A percentile compares a stretch with the other conserved stretches of the same genome.
phyloP scores from a whole-genome alignment of 2,888 invertebrate genomes.

The Agonopterix subpropinquella region DNA sequence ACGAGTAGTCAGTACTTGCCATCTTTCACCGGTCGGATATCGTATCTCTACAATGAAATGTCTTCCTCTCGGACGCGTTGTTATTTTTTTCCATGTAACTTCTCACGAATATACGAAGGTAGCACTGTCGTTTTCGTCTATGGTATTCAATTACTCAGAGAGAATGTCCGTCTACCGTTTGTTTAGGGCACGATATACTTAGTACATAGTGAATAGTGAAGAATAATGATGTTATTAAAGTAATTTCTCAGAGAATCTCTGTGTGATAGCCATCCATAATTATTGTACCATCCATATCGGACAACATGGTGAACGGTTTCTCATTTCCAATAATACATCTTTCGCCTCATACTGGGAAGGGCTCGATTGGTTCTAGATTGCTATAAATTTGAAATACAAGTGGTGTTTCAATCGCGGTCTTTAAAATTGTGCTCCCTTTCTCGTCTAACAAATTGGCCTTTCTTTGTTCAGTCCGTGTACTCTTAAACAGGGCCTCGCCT shows the following conservation, averaged over 20 bases:
- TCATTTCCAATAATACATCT: conserved; percentile 60
- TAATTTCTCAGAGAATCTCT: conserved; percentile 27
- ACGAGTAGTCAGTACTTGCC: conserved; percentile 61
- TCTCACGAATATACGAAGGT: conserved; percentile 17
- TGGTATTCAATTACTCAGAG: conserved; percentile 10
- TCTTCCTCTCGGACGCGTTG: conserved; percentile 31
- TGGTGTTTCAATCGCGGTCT: conserved; percentile 59
- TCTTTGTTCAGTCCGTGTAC: conserved; percentile 57
- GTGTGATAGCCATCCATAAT: conserved; percentile 25
- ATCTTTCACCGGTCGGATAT: conserved; percentile 70
- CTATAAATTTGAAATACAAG: conserved; percentile 70
- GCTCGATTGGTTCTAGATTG: conserved; percentile 66
- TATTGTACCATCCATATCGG: conserved; percentile 41
- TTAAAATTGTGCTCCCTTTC: conserved; percentile 72
- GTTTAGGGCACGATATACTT: background rate
- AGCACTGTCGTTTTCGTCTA: conserved; percentile 24
- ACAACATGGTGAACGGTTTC: conserved; percentile 52
- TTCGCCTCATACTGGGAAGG: conserved; percentile 57
- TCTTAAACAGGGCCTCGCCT: conserved; percentile 35
- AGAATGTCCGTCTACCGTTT: conserved; percentile 1
- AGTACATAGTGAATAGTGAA: background rate
- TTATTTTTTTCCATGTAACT: conserved; percentile 26
- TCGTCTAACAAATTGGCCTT: conserved; percentile 66
- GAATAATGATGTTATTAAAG: conserved; percentile 6
- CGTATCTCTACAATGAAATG: conserved; percentile 34